Evolutionary conservation across 2,113 vertebrate genomes (phyloP).

Genomic region (Spheniscus mendiculus): DNA sequence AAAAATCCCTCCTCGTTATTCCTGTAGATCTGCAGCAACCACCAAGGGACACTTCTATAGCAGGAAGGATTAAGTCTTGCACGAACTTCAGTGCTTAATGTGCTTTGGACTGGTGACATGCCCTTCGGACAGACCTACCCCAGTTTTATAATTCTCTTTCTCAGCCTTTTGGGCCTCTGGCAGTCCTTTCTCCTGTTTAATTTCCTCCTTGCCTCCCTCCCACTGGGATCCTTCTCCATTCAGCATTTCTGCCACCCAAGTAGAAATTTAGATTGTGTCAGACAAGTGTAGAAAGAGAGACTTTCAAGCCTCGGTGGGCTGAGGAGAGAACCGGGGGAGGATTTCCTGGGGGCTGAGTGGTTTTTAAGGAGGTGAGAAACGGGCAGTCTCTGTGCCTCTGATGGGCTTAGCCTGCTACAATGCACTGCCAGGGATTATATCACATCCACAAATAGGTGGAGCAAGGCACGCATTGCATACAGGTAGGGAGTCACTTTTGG

Average conservation of each 20-base stretch:
- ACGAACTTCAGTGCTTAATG: conserved; percentile 54
- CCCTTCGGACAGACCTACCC: conserved; percentile 61
- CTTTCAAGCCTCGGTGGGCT: not conserved
- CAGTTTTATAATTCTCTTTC: conserved; percentile 62
- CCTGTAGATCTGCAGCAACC: conserved; percentile 23
- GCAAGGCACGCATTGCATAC: not conserved
- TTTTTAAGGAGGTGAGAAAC: not conserved
- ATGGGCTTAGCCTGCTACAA: not conserved
- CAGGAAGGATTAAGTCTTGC: conserved; percentile 59
- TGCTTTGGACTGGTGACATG: conserved; percentile 64
- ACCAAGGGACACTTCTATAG: conserved; percentile 40
- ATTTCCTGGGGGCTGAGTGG: not conserved
- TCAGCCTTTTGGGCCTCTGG: conserved; percentile 48
- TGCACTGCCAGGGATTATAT: not conserved
- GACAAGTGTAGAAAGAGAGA: conserved; percentile 40
- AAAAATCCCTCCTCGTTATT: conserved; percentile 21
- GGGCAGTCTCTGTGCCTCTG: not conserved
- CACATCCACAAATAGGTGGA: not conserved
- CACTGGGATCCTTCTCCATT: conserved; percentile 56
- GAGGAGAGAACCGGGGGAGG: not conserved
- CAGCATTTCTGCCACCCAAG: conserved; percentile 61
- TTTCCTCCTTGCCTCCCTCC: conserved; percentile 58
- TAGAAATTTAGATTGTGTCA: conserved; percentile 57
- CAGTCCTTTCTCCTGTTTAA: conserved; percentile 56
- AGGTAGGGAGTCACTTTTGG: not conserved